These are phyloP conservation scores for Tragelaphus scriptus DNA, from an alignment of 2,113 vertebrate species.

Conservation along the genomic window DNA sequence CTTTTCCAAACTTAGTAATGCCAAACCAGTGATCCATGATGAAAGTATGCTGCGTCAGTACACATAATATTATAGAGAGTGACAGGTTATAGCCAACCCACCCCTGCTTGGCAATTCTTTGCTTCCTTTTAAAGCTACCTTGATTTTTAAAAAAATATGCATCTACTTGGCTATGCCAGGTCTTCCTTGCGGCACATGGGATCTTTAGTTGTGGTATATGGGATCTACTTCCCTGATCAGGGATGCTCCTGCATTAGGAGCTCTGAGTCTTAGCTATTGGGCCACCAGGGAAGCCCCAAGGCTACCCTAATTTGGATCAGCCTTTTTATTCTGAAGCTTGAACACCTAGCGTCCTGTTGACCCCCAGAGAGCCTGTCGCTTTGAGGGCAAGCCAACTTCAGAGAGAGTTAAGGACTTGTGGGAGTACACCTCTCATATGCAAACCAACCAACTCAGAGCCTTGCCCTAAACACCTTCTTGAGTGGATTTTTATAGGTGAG, in stretches of 20 bases:
- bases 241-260: not conserved
- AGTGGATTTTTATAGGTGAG: not conserved
- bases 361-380: not conserved
- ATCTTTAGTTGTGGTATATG: not conserved
- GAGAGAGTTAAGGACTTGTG: not conserved
- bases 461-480: not conserved
- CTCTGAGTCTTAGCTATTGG: not conserved
- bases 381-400: not conserved
- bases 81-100: not conserved
- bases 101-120: not conserved
- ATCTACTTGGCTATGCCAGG: not conserved
- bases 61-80: not conserved
- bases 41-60: not conserved
- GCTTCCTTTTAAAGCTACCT: not conserved
- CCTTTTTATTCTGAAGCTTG: not conserved
- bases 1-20: not conserved
- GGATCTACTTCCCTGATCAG: not conserved
- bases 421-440: not conserved
- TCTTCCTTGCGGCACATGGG: not conserved
- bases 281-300: not conserved
- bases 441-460: not conserved
- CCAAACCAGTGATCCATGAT: not conserved
- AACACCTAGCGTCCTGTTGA: not conserved
- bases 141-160: not conserved
- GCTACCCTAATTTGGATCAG: not conserved